Percentiles rank a stretch among this genome's conserved stretches.
Evolutionary conservation across 2,113 vertebrate species (phyloP).

Genomic region (Oophaga pumilio): DNA sequence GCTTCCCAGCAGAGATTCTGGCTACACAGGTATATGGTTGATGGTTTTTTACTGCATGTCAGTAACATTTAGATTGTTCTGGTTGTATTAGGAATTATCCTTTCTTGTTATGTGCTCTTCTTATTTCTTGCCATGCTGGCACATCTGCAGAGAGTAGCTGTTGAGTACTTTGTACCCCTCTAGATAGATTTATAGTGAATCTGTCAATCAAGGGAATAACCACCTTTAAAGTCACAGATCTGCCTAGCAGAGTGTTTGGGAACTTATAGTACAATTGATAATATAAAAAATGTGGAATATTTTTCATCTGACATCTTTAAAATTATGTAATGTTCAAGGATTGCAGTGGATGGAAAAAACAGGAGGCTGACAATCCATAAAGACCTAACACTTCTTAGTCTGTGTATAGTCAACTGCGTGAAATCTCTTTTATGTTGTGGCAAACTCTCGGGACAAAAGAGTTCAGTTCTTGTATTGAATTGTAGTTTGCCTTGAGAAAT

Average conservation of each 20-base stretch:
- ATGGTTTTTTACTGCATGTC: neutral
- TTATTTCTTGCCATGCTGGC: neutral
- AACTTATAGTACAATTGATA: neutral
- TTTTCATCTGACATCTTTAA: neutral
- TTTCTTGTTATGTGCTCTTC: neutral
- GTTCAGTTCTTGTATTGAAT: no score
- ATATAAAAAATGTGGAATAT: neutral
- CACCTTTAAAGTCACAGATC: neutral
- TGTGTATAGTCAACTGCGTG: neutral
- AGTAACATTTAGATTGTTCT: neutral
- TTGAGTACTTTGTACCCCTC: neutral
- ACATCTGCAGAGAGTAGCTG: neutral
- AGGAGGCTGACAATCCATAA: neutral
- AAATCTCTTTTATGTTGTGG: neutral
- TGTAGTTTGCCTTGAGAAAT: no score
- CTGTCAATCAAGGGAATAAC: neutral
- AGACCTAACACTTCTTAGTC: neutral
- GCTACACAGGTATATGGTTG: constrained; percentile 60
- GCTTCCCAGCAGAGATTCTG: constrained; percentile 44
- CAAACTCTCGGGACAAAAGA: no score
- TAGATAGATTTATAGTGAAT: neutral
- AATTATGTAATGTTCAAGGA: neutral
- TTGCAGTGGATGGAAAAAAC: no score
- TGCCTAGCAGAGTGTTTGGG: neutral
- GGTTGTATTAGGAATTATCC: neutral